Conservation (phyloP, 2,113 vertebrate species). For the Grammomys surdaster region DNA sequence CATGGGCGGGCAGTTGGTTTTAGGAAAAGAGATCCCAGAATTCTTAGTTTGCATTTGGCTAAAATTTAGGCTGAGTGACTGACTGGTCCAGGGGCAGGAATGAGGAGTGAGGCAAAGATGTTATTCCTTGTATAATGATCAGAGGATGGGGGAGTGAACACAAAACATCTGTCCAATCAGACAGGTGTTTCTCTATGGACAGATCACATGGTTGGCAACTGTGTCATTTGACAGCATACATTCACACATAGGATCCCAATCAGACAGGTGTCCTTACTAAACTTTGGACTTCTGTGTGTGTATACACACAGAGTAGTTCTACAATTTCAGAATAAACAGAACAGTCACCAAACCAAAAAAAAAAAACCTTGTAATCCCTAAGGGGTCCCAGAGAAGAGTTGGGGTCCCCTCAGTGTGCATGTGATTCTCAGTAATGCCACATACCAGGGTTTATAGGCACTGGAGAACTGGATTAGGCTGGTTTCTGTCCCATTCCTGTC, state of each 20-base stretch:
- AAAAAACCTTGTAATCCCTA: neutral
- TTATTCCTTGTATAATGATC: neutral
- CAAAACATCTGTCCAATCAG: neutral
- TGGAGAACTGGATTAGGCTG: neutral
- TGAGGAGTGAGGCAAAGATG: slow-evolving; percentile 30
- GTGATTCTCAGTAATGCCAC: neutral
- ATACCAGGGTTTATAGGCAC: neutral
- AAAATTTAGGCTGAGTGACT: slow-evolving; percentile 36
- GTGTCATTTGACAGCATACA: neutral
- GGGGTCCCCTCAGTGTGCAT: neutral
- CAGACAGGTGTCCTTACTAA: neutral
- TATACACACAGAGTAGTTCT: neutral
- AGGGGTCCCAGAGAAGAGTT: neutral
- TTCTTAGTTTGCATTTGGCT: slow-evolving; percentile 38
- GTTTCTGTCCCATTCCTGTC: neutral
- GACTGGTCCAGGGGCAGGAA: neutral
- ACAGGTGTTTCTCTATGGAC: too few species aligned
- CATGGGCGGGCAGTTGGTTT: neutral
- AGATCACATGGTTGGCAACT: fast-evolving
- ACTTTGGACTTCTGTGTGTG: neutral
- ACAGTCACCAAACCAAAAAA: neutral
- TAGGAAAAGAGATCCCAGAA: neutral
- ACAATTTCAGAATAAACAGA: neutral
- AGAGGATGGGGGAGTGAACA: neutral
- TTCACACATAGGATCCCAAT: neutral